phyloP scores from a whole-genome alignment of 2,888 invertebrate species.

The Tholera decimalis region DNA sequence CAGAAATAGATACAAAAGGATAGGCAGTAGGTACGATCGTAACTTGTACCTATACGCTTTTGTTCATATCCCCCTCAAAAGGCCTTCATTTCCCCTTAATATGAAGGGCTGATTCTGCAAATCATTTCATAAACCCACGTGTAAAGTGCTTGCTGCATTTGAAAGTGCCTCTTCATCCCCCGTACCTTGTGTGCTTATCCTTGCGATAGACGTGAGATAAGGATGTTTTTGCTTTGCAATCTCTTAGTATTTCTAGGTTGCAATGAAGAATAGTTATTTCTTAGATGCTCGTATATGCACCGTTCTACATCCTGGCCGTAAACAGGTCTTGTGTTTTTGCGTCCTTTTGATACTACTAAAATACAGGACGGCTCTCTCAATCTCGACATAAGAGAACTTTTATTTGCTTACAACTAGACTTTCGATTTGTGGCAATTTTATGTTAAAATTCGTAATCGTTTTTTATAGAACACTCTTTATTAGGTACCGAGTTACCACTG shows the following conservation, averaged over 20 bases:
- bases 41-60: background rate
- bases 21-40: too few species aligned
- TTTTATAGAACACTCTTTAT: too few species aligned
- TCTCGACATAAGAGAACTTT: background rate
- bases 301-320: slow-evolving; percentile 4
- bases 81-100: background rate
- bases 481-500: too few species aligned
- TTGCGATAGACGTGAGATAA: slow-evolving; percentile 29
- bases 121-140: slow-evolving; percentile 35
- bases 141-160: slow-evolving; percentile 38
- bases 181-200: slow-evolving; percentile 6
- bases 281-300: background rate
- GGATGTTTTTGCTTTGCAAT: slow-evolving; percentile 36
- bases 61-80: slow-evolving; percentile 20
- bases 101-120: slow-evolving; percentile 36
- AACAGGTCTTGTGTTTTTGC: background rate
- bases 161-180: slow-evolving; percentile 45
- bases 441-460: background rate
- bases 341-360: background rate
- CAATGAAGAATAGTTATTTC: slow-evolving; percentile 9
- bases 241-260: slow-evolving; percentile 29
- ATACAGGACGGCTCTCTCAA: background rate
- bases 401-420: background rate
- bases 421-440: background rate
- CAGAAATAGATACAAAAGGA: too few species aligned